Evolutionary conservation across 2,113 vertebrate species (phyloP).

Genomic region (Catagonus wagneri): DNA sequence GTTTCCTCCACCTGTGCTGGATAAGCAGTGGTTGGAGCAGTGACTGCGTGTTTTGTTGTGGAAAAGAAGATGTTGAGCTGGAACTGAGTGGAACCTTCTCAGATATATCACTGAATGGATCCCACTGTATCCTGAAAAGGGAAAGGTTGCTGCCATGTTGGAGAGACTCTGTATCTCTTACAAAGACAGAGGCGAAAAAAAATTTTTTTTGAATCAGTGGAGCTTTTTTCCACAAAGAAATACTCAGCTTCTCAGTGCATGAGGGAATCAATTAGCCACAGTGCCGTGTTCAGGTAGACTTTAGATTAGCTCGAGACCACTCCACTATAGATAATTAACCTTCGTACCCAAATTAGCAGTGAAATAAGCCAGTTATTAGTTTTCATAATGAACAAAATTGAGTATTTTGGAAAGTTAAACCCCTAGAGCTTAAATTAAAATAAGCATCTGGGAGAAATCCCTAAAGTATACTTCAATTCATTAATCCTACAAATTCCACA

Average conservation of each 20-base stretch:
- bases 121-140: accelerated
- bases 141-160: neutral
- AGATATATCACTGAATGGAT: neutral
- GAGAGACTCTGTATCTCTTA: constrained; percentile 5
- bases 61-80: neutral
- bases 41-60: neutral
- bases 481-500: constrained; percentile 88
- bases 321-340: constrained; percentile 91
- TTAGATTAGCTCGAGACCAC: constrained; percentile 87
- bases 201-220: constrained; percentile 53
- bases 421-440: constrained; percentile 92
- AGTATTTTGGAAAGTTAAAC: constrained; percentile 91
- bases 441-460: constrained; percentile 89
- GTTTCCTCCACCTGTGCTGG: neutral
- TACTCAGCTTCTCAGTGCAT: constrained; percentile 80
- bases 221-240: constrained; percentile 75
- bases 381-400: constrained; percentile 90
- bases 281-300: constrained; percentile 86
- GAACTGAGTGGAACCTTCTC: neutral
- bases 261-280: constrained; percentile 88
- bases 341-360: constrained; percentile 89
- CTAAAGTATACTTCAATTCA: constrained; percentile 89
- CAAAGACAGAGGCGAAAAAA: constrained; percentile 46
- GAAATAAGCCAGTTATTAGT: constrained; percentile 90
- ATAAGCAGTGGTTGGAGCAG: neutral